A percentile compares a stretch with the other conserved stretches of the same genome.
phyloP scores from a whole-genome alignment of 2,888 invertebrate genomes.

The Lamellibrachia columna region DNA sequence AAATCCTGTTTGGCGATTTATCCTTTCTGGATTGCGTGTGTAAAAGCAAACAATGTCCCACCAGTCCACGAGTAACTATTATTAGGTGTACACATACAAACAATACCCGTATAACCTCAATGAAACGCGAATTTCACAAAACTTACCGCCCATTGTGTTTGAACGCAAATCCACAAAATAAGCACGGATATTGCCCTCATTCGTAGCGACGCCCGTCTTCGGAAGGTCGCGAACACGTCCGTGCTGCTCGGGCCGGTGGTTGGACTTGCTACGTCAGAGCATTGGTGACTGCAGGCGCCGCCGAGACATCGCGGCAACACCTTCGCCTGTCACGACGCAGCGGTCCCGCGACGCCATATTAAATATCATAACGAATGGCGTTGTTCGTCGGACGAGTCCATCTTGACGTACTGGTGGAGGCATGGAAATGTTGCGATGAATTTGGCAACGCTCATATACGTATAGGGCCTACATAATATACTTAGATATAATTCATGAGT shows the following conservation, averaged over 20 bases:
- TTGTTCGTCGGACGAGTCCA: background rate
- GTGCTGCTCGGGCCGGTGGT: background rate
- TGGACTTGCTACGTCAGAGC: background rate
- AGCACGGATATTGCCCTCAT: background rate
- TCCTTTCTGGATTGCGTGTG: background rate
- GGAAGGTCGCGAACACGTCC: background rate
- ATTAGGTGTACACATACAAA: background rate
- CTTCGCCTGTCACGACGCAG: background rate
- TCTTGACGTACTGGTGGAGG: background rate
- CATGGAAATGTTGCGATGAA: too few species aligned
- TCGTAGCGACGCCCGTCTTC: background rate
- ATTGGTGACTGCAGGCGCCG: background rate
- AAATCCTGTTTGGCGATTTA: background rate
- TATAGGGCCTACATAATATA: too few species aligned
- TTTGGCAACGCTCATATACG: too few species aligned
- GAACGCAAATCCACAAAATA: background rate
- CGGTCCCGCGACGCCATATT: background rate
- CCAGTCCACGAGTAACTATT: background rate
- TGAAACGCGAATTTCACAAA: background rate
- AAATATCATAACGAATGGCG: constrained; percentile 11
- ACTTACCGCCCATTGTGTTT: constrained; percentile 10
- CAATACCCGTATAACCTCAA: background rate
- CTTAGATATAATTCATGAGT: too few species aligned
- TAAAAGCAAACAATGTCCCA: background rate
- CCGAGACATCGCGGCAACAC: background rate